Evolutionary conservation across 2,113 vertebrate species (phyloP).

Genomic region (Pongo pygmaeus): DNA sequence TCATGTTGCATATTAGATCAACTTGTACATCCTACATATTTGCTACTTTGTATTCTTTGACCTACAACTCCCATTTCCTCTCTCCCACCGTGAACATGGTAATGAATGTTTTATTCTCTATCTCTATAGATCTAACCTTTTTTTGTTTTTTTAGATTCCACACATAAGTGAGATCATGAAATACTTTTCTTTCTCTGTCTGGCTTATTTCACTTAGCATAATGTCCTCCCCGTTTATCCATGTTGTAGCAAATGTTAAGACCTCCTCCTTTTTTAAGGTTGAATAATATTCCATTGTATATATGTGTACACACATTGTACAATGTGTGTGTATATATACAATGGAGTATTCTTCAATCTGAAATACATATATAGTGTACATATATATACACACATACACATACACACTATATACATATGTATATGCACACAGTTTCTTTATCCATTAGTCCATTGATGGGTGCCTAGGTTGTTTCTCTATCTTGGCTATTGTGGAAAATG

Average conservation of each 20-base stretch:
- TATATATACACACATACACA: too few relatives aligned
- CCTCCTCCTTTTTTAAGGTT: neutral
- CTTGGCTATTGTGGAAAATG: neutral
- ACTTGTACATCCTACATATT: neutral
- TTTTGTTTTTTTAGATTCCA: neutral
- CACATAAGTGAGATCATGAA: neutral
- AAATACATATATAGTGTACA: too few relatives aligned
- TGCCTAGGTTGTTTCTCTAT: neutral
- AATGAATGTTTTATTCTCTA: neutral
- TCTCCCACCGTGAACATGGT: neutral
- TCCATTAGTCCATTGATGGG: neutral
- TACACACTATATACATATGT: too few relatives aligned
- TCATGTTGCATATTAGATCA: neutral
- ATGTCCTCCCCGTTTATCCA: neutral
- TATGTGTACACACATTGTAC: neutral
- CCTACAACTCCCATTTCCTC: neutral
- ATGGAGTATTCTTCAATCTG: too few relatives aligned
- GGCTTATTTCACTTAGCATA: neutral
- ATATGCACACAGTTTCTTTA: neutral
- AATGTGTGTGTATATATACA: neutral
- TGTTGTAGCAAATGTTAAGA: neutral
- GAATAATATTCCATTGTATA: neutral
- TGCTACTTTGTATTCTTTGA: neutral
- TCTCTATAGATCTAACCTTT: neutral
- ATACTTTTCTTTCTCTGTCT: neutral